Base-by-base conservation (phyloP, 2,888 invertebrate species). In the Limnephilus marmoratus region DNA sequence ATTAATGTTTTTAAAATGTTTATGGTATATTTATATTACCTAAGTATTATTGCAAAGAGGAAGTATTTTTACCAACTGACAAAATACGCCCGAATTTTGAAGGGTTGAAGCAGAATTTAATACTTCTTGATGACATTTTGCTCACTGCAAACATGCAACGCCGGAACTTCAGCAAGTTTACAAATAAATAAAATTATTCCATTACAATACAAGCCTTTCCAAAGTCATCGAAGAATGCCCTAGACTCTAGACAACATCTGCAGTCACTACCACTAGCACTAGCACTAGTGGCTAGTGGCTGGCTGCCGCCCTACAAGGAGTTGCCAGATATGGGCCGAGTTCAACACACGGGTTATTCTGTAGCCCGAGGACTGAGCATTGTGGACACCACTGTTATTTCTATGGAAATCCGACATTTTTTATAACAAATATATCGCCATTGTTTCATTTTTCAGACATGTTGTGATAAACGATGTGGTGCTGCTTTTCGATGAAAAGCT, bases 331-430 rank as follows among this genome's bases (percentile, higher is more conserved):
- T 85, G 85, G 85, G 85, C 85, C 3, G 41, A 13, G 45, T 45
- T 49, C n/a, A 45, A 29, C 86, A 29, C 86, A 49, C 86, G 49
- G 86, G 86, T 86, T 86, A 11, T 86, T 45, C 86, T n/a, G n/a
- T 13, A 49, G 86, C 24, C n/a, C 24, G 68, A 24, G 68, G 68
- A 68, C 24, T 68, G 68, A 7, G 24, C 0, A 68, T n/a, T 68
- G 68, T n/a, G 24, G 68, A 68, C 68, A n/a, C 68, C 68, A 9
- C 86, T 45, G 12, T 11, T 45, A 29, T 45, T 86, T 49, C 45
- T 86, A 86, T 86, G 86, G 86, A 86, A 86, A 45, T 86, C 49
- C 86, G 34, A 85, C 24, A 24, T 15, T 85, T 45, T 85, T 53
- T 85, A 85, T 15, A 45, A 45, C 12, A 41, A n/a, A 85, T 24